Evolutionary conservation across 2,113 vertebrate species (phyloP), one percentile per base, ranked within the genome.

Genomic region (Macrotus californicus): DNA sequence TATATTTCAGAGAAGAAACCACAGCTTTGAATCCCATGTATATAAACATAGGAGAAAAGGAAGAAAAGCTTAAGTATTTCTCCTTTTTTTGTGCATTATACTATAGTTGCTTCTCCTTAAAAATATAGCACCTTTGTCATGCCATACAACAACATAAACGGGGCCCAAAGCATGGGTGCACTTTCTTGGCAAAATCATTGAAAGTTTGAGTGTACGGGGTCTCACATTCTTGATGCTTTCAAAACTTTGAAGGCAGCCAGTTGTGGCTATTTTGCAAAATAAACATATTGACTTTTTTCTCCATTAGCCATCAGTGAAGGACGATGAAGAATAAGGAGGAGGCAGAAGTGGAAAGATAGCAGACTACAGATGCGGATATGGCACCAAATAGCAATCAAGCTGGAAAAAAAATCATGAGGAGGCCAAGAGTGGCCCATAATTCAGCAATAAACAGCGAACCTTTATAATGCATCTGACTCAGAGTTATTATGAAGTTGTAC

Each of bases 321-420:
- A 96, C 50, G 94, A 98, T 98, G 98, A 98, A 97, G 97, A 98
- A 92, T 96, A 98, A 97, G 97, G 98, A 98, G 98, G 96, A 97
- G 96, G 98, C 98, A 98, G 93, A 98, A 98, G 97, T 98, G 91
- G 97, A 97, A 96, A 97, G 96, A 98, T 97, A 97, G 97, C 97
- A 96, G 89, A 95, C 93, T 96, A 97, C 69, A 95, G 95, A 98
- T 98, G 98, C 92, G 96, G 96, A 96, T 96, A 94, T 97, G 97
- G 96, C 89, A 94, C 97, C 96, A 96, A 96, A 98, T 86, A 98
- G 97, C 96, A 98, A 95, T 97, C 97, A 98, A 98, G 98, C 98
- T 98, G 67, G 52, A 39, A 52, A 88, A 94, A 98, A 64, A 64
- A 81, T 81, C 69, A 87, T 93, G 82, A 96, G 64, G n/a, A 84